A percentile compares a stretch with the other conserved stretches of the same genome.
phyloP scores from a whole-genome alignment of 1,140 invertebrate species.

The Ectropis grisescens region DNA sequence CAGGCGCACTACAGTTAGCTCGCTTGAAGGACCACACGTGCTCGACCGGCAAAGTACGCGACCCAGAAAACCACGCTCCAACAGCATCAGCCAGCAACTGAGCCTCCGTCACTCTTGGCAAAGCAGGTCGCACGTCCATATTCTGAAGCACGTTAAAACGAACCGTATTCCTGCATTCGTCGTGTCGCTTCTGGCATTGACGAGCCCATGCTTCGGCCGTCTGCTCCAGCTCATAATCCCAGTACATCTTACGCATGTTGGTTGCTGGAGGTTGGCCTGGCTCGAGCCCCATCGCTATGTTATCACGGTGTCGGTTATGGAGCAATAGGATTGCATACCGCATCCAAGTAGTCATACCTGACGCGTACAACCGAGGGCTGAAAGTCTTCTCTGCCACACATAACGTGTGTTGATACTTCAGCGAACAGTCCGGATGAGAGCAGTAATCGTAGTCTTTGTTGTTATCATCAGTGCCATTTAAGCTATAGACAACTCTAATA shows the following conservation, averaged over 20 bases:
- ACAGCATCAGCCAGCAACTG: constrained; percentile 50
- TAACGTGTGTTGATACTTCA: constrained; percentile 50
- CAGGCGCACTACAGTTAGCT: constrained; percentile 40
- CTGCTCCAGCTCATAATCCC: constrained; percentile 54
- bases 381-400: constrained; percentile 36
- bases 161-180: constrained; percentile 55
- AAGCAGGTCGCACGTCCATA: constrained; percentile 48
- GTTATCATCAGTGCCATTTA: too few relatives aligned
- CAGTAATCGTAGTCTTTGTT: too few relatives aligned
- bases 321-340: constrained; percentile 46
- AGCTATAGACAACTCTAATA: too few relatives aligned
- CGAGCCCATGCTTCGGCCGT: constrained; percentile 55
- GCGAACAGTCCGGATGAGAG: constrained; percentile 47
- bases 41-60: constrained; percentile 36
- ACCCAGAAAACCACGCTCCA: constrained; percentile 53
- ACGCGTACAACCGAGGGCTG: constrained; percentile 41
- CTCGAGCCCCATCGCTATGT: constrained; percentile 54
- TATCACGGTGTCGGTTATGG: constrained; percentile 54
- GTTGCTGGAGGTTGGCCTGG: constrained; percentile 49
- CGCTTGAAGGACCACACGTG: constrained; percentile 44
- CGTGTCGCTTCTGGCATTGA: constrained; percentile 55
- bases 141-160: constrained; percentile 55
- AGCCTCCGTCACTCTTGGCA: constrained; percentile 43
- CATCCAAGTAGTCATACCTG: constrained; percentile 59
- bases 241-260: constrained; percentile 61